Evolutionary conservation across 2,888 invertebrate species (phyloP).

Genomic region (Eudemis profundana): DNA sequence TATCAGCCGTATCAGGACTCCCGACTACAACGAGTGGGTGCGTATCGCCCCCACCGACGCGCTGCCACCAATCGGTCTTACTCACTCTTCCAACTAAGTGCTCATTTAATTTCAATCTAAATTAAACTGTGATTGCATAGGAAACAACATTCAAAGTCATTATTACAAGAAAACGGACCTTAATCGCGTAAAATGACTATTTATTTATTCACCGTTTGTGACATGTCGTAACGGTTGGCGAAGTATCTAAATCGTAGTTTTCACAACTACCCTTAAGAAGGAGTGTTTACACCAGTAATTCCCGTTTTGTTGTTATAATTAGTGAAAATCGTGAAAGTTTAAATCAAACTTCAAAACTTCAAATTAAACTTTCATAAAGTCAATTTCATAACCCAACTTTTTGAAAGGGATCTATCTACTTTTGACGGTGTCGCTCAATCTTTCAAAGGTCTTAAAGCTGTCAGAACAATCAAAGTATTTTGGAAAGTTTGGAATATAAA

Average conservation of each 20-base stretch:
- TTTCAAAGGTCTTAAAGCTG: not conserved
- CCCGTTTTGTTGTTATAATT: too few relatives aligned
- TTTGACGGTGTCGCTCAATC: not conserved
- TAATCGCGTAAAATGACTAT: too few relatives aligned
- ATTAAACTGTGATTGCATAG: not conserved
- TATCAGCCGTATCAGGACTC: constrained; percentile 74
- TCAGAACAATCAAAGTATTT: not conserved
- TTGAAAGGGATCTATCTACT: not conserved
- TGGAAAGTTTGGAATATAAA: not conserved
- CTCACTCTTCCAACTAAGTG: constrained; percentile 23
- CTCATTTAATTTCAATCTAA: constrained; percentile 19
- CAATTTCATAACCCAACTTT: not conserved
- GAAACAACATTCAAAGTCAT: constrained; percentile 1
- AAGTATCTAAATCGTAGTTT: too few relatives aligned
- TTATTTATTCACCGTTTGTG: too few relatives aligned
- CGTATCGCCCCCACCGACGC: constrained; percentile 61
- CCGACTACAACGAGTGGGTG: constrained; percentile 76
- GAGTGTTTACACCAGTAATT: too few relatives aligned
- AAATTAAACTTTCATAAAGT: not conserved
- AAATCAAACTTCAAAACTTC: too few relatives aligned
- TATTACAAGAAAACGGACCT: too few relatives aligned
- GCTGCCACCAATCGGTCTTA: constrained; percentile 45
- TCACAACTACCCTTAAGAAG: too few relatives aligned
- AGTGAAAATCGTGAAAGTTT: too few relatives aligned
- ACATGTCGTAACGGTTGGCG: too few relatives aligned